phyloP scores from a whole-genome alignment of 92 coral and sea anemone genomes.

The Nematostella vectensis region DNA sequence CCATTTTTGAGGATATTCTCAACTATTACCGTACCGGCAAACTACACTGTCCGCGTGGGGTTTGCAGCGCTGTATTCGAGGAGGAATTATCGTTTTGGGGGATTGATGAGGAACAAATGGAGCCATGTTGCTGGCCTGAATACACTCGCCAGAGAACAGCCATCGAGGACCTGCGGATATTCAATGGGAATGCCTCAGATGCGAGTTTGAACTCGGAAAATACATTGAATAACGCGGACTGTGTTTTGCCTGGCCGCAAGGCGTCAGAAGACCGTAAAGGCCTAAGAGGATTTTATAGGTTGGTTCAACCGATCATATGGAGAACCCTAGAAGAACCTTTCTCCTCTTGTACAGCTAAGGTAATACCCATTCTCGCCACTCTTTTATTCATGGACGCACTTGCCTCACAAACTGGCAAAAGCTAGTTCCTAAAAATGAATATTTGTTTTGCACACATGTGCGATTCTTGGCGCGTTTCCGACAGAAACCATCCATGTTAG shows the following conservation, averaged over 20 bases:
- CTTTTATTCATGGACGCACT: too few species aligned
- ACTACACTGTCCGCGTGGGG: constrained; percentile 68
- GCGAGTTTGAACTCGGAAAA: constrained; percentile 29
- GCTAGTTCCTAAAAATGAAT: too few species aligned
- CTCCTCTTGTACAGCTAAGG: constrained; percentile 59
- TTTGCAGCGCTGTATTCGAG: constrained; percentile 66
- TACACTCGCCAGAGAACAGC: constrained; percentile 66
- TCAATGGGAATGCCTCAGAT: constrained; percentile 30
- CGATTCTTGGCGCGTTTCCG: too few species aligned
- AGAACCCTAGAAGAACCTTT: constrained; percentile 60
- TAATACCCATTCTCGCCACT: too few species aligned
- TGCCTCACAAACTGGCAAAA: too few species aligned
- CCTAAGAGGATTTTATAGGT: constrained; percentile 20
- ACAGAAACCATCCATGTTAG: too few species aligned
- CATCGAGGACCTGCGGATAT: constrained; percentile 45
- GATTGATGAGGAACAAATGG: constrained; percentile 69
- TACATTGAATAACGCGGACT: constrained; percentile 7
- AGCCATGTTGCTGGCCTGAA: constrained; percentile 78
- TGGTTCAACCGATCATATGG: constrained; percentile 41
- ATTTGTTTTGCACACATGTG: too few species aligned
- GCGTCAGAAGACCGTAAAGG: constrained; percentile 11
- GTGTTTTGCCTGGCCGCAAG: constrained; percentile 14
- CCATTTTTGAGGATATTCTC: constrained; percentile 56
- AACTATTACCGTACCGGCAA: constrained; percentile 77
- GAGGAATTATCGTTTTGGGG: constrained; percentile 80